phyloP scores from a whole-genome alignment of 2,888 invertebrate genomes.

The Cantharis nigra region DNA sequence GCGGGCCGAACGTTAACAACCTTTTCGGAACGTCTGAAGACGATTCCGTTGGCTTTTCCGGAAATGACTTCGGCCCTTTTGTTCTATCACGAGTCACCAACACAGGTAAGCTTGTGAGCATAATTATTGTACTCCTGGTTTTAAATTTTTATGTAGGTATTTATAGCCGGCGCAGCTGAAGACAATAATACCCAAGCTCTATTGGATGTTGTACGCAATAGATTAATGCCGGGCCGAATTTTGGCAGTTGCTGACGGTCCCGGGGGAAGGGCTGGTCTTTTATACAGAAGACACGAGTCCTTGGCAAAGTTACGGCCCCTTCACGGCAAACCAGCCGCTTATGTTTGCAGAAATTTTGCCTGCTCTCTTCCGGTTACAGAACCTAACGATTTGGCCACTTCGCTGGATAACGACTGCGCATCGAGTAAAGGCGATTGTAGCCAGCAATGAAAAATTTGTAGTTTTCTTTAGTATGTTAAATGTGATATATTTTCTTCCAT shows the following conservation, averaged over 20 bases:
- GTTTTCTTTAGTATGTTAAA: not conserved
- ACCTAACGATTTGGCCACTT: slow-evolving; percentile 63
- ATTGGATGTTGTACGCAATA: slow-evolving; percentile 66
- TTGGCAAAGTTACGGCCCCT: slow-evolving; percentile 58
- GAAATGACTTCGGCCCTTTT: slow-evolving; percentile 77
- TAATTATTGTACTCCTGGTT: not conserved
- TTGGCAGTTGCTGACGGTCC: slow-evolving; percentile 69
- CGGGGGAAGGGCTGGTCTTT: slow-evolving; percentile 47
- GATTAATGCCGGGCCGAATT: slow-evolving; percentile 70
- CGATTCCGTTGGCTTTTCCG: slow-evolving; percentile 72
- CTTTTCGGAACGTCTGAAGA: slow-evolving; percentile 65
- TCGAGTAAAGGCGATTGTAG: not conserved
- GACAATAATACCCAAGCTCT: slow-evolving; percentile 70
- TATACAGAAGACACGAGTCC: slow-evolving; percentile 50
- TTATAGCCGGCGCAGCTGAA: slow-evolving; percentile 67
- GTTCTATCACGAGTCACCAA: slow-evolving; percentile 69
- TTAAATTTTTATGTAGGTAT: slow-evolving; percentile 59
- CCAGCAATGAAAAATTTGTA: not conserved
- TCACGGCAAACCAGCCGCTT: slow-evolving; percentile 71
- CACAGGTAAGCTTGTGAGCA: slow-evolving; percentile 64
- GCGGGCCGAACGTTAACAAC: slow-evolving; percentile 65
- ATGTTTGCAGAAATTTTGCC: slow-evolving; percentile 77
- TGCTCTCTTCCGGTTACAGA: slow-evolving; percentile 77
- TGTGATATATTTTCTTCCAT: not conserved
- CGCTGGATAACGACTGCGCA: slow-evolving; percentile 53